phyloP scores from a whole-genome alignment of 2,888 invertebrate species.

The Lingula anatina region DNA sequence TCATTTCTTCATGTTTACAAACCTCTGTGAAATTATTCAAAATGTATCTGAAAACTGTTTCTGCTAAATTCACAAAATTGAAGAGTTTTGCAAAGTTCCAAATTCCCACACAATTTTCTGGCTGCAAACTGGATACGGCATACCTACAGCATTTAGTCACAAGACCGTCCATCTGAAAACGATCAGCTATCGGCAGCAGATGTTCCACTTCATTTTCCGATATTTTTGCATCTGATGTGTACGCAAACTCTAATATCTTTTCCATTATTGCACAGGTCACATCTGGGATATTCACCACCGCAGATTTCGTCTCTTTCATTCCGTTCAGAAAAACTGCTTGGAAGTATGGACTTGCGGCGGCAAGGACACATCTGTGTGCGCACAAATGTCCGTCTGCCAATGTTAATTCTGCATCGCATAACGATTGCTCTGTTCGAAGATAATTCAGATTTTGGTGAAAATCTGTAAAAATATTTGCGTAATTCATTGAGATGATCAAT shows the following conservation, averaged over 20 bases:
- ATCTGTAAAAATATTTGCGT: slow-evolving; percentile 5
- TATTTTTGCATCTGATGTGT: slow-evolving; percentile 66
- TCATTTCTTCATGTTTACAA: slow-evolving; percentile 24
- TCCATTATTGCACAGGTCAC: slow-evolving; percentile 22
- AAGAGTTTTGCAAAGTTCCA: slow-evolving; percentile 76
- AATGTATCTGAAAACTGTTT: slow-evolving; percentile 66
- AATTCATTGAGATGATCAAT: too few species aligned
- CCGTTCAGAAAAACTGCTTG: slow-evolving; percentile 79
- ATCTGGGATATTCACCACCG: slow-evolving; percentile 22
- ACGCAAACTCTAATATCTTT: slow-evolving; percentile 60
- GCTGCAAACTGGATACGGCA: slow-evolving; percentile 64
- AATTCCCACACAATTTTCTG: slow-evolving; percentile 78
- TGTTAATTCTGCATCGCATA: slow-evolving; percentile 68
- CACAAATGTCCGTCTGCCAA: slow-evolving; percentile 72
- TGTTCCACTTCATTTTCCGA: slow-evolving; percentile 66
- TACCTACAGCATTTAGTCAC: slow-evolving; percentile 75
- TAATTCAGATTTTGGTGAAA: slow-evolving; percentile 27
- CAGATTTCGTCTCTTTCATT: slow-evolving; percentile 54
- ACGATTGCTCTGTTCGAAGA: slow-evolving; percentile 57
- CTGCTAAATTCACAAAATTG: slow-evolving; percentile 67
- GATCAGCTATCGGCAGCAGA: slow-evolving; percentile 67
- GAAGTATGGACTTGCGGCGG: slow-evolving; percentile 83
- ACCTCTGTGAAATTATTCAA: slow-evolving; percentile 53
- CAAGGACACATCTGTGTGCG: slow-evolving; percentile 62
- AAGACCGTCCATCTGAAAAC: slow-evolving; percentile 71